Evolutionary conservation across 2,113 vertebrate genomes (phyloP), one percentile per base, ranked within the genome.

Genomic region (Lasiurus cinereus): DNA sequence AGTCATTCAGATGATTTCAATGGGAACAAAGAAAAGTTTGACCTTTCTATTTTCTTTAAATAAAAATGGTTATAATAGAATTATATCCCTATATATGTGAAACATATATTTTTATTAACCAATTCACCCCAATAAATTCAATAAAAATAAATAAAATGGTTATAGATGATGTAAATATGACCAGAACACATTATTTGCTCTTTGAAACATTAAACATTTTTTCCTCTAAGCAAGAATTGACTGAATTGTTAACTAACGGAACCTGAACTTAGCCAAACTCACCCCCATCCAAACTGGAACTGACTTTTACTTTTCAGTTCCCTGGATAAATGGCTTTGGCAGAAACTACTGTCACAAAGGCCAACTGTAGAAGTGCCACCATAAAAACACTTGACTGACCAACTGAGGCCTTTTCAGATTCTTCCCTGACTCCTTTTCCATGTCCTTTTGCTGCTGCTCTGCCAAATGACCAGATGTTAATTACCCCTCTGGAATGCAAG

Each of bases 121-220:
- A 77, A 52, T n/a, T 77, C 74, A 77, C 48, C 74, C 74, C 46
- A 77, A 77, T 77, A 52, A n/a, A 52, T n/a, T 52, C 74, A 77
- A 52, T 52, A 39, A 39, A 76, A 77, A 50, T 77, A 31, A 76
- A 48, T 76, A 87, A 88, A 73, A 90, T 0, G 29, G 56, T 66
- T 87, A 46, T 0, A 76, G 86, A 76, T 78, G 46, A 93, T 18
- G 22, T 83, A 90, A 90, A 73, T 54, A 77, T 59, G 74, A 13
- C 59, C 48, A 83, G 79, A 77, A 91, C 91, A 94, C 83, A 95
- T 56, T n/a, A 90, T 76, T 90, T 90, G 70, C 79, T 77, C 86
- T 90, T 96, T 96, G 96, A 97, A 98, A 94, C 80, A 66, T 78
- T 93, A 95, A 95, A 76, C 52, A 15, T 62, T 96, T 95, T 92